These are phyloP conservation scores for Lasiurus borealis DNA, from an alignment of 2,113 vertebrate genomes.

Conservation along the genomic window DNA sequence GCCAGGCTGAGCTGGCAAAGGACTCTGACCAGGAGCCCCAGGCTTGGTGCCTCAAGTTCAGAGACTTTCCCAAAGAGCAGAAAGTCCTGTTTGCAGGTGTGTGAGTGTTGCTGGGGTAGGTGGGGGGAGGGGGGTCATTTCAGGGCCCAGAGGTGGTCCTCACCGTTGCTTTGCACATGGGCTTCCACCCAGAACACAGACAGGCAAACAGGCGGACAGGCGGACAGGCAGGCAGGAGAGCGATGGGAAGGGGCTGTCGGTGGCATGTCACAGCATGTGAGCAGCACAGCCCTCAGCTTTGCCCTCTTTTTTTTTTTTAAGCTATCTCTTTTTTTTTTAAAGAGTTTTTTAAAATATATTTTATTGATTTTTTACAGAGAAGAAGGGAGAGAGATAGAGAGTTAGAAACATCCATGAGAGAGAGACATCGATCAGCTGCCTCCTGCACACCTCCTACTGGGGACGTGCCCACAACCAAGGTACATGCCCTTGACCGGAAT, in stretches of 20 bases:
- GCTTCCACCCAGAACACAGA: not conserved
- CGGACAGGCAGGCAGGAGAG: not conserved
- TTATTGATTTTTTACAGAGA: too few species aligned
- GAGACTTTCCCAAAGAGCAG: not conserved
- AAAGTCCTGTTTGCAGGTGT: not conserved
- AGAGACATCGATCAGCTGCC: too few species aligned
- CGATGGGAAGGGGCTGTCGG: not conserved
- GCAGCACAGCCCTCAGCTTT: not conserved
- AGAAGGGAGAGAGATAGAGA: too few species aligned
- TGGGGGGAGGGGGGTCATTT: not conserved
- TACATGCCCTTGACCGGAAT: too few species aligned
- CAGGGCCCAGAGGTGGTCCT: not conserved
- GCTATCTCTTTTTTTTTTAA: too few species aligned
- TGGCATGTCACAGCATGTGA: fast-evolving
- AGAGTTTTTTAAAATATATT: too few species aligned
- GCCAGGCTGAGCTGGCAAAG: not conserved
- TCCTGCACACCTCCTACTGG: too few species aligned
- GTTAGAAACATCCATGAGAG: too few species aligned
- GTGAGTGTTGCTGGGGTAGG: too few species aligned
- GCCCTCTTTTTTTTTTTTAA: not conserved
- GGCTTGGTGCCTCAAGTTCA: not conserved
- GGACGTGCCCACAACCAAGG: too few species aligned
- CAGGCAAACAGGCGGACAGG: too few species aligned
- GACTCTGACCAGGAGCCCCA: not conserved
- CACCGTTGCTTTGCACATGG: not conserved